These are phyloP conservation scores for Druon quercuslanigerum DNA, from an alignment of 1,140 invertebrate genomes.

Conservation along the genomic window DNA sequence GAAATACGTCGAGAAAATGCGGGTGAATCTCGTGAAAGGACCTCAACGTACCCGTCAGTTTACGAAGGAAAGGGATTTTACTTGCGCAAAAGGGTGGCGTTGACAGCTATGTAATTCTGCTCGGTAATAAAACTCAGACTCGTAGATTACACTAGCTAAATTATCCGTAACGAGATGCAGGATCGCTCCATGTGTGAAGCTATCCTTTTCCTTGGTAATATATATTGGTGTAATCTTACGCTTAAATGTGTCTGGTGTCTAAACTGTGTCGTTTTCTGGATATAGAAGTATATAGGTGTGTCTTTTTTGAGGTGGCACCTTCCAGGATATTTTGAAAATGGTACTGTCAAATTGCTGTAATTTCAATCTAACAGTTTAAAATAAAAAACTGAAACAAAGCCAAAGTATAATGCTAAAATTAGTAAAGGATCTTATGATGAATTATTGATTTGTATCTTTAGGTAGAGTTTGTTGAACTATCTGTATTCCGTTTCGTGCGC, in stretches of 20 bases:
- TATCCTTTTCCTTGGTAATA: not conserved
- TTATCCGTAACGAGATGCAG: constrained; percentile 57
- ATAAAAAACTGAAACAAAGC: too few species aligned
- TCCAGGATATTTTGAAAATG: too few species aligned
- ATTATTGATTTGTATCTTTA: too few species aligned
- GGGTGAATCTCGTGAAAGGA: constrained; percentile 25
- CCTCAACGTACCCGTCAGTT: not conserved
- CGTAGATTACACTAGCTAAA: constrained; percentile 59
- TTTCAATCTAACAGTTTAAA: too few species aligned
- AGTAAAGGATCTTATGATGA: too few species aligned
- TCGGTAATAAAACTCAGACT: constrained; percentile 63
- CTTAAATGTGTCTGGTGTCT: constrained; percentile 5
- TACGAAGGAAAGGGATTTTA: constrained; percentile 19
- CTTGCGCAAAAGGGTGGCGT: constrained; percentile 38
- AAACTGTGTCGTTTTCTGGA: not conserved
- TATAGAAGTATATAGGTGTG: too few species aligned
- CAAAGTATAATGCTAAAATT: too few species aligned
- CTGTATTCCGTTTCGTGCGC: too few species aligned
- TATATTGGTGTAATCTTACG: not conserved
- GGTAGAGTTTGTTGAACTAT: too few species aligned
- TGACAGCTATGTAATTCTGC: constrained; percentile 58
- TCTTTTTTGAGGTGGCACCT: too few species aligned
- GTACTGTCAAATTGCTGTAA: too few species aligned
- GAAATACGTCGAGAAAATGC: constrained; percentile 12
- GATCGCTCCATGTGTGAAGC: constrained; percentile 44